These are phyloP conservation scores for Nymphalis polychloros DNA, from an alignment of 2,888 invertebrate species.

Conservation along the genomic window DNA sequence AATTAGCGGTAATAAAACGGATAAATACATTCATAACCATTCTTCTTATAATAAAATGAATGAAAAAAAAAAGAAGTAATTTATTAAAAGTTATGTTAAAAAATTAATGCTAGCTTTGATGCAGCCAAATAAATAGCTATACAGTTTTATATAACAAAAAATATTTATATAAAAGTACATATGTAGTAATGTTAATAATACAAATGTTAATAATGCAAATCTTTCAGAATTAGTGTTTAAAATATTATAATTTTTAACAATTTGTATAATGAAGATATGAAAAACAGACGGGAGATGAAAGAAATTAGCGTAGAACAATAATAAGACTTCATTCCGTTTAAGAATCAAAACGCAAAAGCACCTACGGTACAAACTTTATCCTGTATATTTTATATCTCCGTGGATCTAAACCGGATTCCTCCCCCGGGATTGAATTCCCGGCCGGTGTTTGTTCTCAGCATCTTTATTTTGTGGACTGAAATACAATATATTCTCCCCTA, in stretches of 20 bases:
- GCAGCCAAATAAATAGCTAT: too few species aligned
- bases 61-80: too few species aligned
- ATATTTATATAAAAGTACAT: background rate
- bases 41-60: background rate
- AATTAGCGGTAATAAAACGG: background rate
- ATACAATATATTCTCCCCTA: conserved; percentile 38
- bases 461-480: conserved; percentile 41
- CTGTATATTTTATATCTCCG: conserved; percentile 31
- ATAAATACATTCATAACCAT: background rate
- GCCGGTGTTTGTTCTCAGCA: conserved; percentile 39
- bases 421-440: conserved; percentile 51
- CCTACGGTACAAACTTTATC: conserved; percentile 8
- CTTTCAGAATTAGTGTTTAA: background rate
- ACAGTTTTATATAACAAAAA: background rate
- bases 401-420: conserved; percentile 43
- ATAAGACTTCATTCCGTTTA: conserved; percentile 21
- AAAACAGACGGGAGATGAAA: conserved; percentile 10
- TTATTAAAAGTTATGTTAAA: too few species aligned
- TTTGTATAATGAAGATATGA: conserved; percentile 16
- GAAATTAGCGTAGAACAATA: conserved; percentile 28
- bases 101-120: too few species aligned
- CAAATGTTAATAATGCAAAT: background rate
- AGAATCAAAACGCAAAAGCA: conserved; percentile 13
- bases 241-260: conserved; percentile 21
- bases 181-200: too few species aligned